phyloP scores from a whole-genome alignment of 2,113 vertebrate genomes.

The Monopterus albus region DNA sequence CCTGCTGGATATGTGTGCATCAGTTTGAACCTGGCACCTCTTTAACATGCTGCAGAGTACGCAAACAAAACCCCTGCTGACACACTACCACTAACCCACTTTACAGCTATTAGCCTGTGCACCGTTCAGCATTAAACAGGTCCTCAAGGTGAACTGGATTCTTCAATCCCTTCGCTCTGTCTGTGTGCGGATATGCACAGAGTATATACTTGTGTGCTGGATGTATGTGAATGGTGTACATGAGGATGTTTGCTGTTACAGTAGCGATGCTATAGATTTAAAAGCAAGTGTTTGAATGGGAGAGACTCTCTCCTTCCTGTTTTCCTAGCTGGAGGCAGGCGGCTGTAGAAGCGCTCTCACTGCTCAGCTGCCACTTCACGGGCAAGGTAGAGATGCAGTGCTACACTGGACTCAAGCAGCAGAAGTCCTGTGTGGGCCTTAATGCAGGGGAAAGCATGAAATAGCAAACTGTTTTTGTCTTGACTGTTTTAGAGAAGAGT shows the following conservation, averaged over 20 bases:
- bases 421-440: background rate
- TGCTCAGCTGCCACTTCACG: slow-evolving; percentile 34
- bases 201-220: background rate
- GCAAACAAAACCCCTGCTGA: slow-evolving; percentile 48
- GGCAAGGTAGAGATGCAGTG: slow-evolving; percentile 8
- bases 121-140: slow-evolving; percentile 24
- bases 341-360: slow-evolving; percentile 26
- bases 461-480: background rate
- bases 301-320: slow-evolving; percentile 35
- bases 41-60: slow-evolving; percentile 28
- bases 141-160: slow-evolving; percentile 32
- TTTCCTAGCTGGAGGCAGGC: slow-evolving; percentile 41
- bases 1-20: slow-evolving; percentile 13
- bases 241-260: slow-evolving; percentile 9
- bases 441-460: background rate
- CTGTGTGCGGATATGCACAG: background rate
- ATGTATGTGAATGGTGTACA: slow-evolving; percentile 7
- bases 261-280: slow-evolving; percentile 56
- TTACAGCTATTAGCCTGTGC: slow-evolving; percentile 40
- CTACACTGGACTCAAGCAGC: background rate
- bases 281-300: slow-evolving; percentile 10
- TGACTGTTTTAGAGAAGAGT: background rate
- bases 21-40: slow-evolving; percentile 15
- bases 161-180: background rate
- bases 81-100: slow-evolving; percentile 44